phyloP scores from a whole-genome alignment of 2,888 invertebrate genomes.

The Latrodectus elegans region DNA sequence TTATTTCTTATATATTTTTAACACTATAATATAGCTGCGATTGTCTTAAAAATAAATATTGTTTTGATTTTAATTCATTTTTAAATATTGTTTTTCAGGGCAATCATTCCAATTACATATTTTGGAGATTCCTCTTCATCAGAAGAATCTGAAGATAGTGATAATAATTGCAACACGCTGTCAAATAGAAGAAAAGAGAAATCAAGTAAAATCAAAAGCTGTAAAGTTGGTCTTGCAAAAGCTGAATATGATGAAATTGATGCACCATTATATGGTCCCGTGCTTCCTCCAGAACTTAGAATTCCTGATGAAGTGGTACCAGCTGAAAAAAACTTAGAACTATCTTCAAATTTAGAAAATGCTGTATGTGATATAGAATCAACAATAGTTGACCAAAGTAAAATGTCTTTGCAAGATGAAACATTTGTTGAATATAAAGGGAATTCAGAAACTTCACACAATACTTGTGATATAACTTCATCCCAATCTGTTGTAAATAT shows the following conservation, averaged over 20 bases:
- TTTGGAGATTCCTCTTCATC: conserved; percentile 60
- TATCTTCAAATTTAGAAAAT: no score
- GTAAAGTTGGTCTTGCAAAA: not conserved
- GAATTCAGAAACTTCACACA: no score
- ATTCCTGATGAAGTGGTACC: not conserved
- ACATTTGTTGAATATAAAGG: no score
- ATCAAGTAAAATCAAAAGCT: not conserved
- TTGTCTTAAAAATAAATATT: not conserved
- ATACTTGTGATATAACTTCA: no score
- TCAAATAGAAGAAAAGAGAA: no score
- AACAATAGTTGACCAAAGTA: no score
- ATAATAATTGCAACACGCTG: not conserved
- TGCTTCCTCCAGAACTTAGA: conserved; percentile 41
- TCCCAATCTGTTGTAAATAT: no score
- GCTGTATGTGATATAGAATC: no score
- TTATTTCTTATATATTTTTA: no score
- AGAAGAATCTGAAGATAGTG: conserved; percentile 56
- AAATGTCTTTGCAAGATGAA: no score
- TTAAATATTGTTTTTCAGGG: conserved; percentile 40
- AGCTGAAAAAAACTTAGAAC: no score
- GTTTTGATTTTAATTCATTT: not conserved
- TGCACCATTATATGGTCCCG: conserved; percentile 46
- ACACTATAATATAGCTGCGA: no score
- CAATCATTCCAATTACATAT: conserved; percentile 68
- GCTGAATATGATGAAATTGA: not conserved